Conservation (phyloP, 2,113 vertebrate genomes). For the Brienomyrus longianalis region DNA sequence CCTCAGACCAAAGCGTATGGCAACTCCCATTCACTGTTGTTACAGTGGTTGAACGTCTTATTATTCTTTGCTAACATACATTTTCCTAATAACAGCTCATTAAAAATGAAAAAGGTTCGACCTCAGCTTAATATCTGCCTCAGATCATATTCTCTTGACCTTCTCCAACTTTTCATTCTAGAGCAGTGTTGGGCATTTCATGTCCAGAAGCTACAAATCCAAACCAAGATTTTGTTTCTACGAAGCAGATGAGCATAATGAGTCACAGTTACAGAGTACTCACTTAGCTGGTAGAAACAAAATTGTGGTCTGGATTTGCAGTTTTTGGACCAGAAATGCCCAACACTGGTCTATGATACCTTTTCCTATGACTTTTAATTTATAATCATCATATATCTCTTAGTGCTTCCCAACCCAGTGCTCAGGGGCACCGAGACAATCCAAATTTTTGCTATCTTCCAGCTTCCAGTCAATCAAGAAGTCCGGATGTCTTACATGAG, state of each 20-base stretch:
- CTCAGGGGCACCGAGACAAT: background rate
- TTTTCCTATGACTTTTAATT: background rate
- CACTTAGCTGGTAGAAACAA: background rate
- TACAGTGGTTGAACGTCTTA: background rate
- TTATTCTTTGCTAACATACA: background rate
- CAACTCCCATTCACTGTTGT: background rate
- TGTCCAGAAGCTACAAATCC: background rate
- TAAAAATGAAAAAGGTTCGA: background rate
- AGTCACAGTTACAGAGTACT: background rate
- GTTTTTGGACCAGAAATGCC: background rate
- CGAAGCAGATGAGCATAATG: background rate
- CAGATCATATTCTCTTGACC: background rate
- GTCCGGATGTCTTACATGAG: background rate
- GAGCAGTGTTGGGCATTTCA: background rate
- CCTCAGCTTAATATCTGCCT: background rate
- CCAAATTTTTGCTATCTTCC: background rate
- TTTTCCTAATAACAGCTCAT: background rate
- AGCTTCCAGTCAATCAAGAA: background rate
- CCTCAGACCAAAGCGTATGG: slow-evolving; percentile 6
- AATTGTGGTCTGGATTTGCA: background rate
- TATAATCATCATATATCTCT: background rate
- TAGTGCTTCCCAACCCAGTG: background rate
- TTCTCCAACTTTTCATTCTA: background rate
- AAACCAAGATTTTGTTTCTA: background rate
- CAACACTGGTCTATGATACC: background rate